Evolutionary conservation across 1,140 invertebrate species (phyloP).

Genomic region (Drosophila lacteicornis): DNA sequence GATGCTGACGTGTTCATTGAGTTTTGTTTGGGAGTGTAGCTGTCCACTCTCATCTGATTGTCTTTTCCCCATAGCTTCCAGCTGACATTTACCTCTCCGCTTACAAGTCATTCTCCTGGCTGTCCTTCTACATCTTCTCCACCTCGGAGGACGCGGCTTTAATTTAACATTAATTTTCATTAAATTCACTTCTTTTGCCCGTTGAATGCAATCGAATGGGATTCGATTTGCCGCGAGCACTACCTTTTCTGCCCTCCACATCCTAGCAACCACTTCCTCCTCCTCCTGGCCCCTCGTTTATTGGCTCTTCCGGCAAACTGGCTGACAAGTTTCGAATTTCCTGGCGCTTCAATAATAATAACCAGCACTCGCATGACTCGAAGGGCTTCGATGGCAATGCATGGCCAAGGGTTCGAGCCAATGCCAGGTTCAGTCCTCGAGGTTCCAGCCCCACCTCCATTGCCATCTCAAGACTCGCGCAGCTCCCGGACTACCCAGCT

Average conservation of each 20-base stretch:
- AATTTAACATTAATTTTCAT: constrained; percentile 17
- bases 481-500: constrained; percentile 7
- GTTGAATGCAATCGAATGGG: constrained; percentile 53
- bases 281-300: constrained; percentile 5
- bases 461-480: constrained; percentile 2
- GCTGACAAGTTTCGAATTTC: constrained; percentile 80
- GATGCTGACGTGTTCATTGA: constrained; percentile 2
- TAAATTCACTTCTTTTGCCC: constrained; percentile 33
- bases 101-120: too few species aligned
- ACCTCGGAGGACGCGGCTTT: neutral
- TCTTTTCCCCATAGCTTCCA: neutral
- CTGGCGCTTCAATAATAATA: constrained; percentile 64
- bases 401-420: constrained; percentile 5
- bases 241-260: constrained; percentile 2
- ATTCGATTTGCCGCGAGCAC: constrained; percentile 68
- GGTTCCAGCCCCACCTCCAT: neutral
- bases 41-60: constrained; percentile 1
- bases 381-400: constrained; percentile 3
- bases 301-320: constrained; percentile 39
- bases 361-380: constrained; percentile 36
- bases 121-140: neutral
- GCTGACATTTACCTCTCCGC: too few species aligned
- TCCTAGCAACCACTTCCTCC: neutral
- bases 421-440: constrained; percentile 2
- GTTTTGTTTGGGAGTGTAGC: neutral